A percentile compares a stretch with the other conserved stretches of the same genome.
phyloP scores from a whole-genome alignment of 2,113 vertebrate genomes.

The Leptocoma aspasia region DNA sequence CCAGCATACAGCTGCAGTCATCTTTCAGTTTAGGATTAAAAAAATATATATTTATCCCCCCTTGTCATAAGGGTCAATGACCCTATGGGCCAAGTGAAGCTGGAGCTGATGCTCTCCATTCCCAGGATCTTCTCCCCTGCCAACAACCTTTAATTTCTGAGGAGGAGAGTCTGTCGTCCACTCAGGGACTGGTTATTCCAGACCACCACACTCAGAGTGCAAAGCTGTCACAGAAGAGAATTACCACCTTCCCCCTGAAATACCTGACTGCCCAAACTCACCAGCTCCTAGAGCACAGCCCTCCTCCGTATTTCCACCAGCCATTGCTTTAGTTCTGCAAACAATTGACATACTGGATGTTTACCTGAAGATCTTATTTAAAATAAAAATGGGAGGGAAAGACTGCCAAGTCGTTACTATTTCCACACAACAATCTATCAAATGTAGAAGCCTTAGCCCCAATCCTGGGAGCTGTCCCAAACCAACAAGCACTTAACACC shows the following conservation, averaged over 20 bases:
- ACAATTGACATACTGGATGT: not conserved
- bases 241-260: not conserved
- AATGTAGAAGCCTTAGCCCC: not conserved
- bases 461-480: not conserved
- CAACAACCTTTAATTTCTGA: not conserved
- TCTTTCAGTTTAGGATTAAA: not conserved
- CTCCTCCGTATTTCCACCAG: not conserved
- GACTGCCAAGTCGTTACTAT: not conserved
- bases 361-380: not conserved
- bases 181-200: not conserved
- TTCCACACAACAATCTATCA: not conserved
- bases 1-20: not conserved
- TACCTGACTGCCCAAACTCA: not conserved
- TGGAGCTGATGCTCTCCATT: not conserved
- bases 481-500: not conserved
- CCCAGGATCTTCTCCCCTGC: not conserved
- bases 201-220: not conserved
- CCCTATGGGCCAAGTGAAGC: not conserved
- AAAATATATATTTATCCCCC: not conserved
- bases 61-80: not conserved
- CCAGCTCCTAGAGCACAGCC: not conserved
- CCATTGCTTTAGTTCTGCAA: not conserved
- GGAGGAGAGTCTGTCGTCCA: not conserved
- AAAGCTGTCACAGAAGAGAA: not conserved
- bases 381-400: not conserved